A percentile compares a stretch with the other conserved stretches of the same genome.
phyloP scores from a whole-genome alignment of 2,888 invertebrate species.

The Cryptops parisi region DNA sequence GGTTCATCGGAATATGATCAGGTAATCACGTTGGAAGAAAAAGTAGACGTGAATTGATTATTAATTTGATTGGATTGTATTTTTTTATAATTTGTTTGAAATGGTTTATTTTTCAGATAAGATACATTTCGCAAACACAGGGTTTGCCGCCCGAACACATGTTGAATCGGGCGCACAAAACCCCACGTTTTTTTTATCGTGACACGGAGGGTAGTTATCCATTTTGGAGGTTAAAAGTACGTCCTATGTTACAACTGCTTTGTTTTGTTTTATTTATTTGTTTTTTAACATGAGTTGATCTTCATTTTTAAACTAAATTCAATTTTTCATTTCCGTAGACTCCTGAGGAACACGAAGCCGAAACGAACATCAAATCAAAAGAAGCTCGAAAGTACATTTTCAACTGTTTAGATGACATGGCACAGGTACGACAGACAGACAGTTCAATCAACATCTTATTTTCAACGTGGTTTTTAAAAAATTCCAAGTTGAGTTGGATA shows the following conservation, averaged over 20 bases:
- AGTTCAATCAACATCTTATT: neutral
- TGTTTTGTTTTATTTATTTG: neutral
- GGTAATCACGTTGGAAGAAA: constrained; percentile 25
- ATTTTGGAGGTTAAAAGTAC: constrained; percentile 7
- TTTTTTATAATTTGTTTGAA: neutral
- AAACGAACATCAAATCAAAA: constrained; percentile 96
- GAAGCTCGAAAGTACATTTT: constrained; percentile 99
- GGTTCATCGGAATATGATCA: constrained; percentile 97
- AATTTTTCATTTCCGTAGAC: constrained; percentile 47
- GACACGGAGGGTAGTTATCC: constrained; percentile 52
- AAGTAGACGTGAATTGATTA: neutral
- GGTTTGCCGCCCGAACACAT: constrained; percentile 96
- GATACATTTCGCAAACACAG: constrained; percentile 93
- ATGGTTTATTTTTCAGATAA: constrained; percentile 47
- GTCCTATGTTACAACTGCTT: neutral
- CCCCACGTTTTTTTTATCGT: constrained; percentile 94
- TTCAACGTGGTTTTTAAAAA: too few species aligned
- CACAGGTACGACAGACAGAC: constrained; percentile 24
- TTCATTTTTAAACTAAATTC: neutral
- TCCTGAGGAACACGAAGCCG: constrained; percentile 94
- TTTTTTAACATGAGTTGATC: neutral
- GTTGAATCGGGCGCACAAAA: constrained; percentile 94
- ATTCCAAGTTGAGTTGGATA: too few species aligned
- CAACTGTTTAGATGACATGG: constrained; percentile 97
- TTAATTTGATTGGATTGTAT: too few species aligned